Evolutionary conservation across 92 coral and sea anemone species (phyloP), one percentile per base, ranked within the genome.

Genomic region (Meandrina meandrites): DNA sequence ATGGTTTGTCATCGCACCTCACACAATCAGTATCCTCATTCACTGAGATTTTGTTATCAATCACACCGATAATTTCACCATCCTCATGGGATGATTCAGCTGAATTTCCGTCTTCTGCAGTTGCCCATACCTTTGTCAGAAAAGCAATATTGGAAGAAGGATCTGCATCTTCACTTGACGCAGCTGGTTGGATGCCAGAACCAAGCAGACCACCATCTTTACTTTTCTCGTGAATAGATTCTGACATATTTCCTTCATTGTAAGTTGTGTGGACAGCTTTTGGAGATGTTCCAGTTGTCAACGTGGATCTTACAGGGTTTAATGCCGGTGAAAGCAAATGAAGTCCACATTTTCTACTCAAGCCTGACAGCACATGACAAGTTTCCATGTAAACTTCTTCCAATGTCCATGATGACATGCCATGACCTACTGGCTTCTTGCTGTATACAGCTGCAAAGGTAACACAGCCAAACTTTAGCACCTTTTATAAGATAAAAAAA

Each of bases 331-430:
- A 95, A 58, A 97, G 93, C 75, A 97, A 89, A 69, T 94, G 93
- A 53, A 97, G 81, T n/a, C 96, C 98, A 88, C 94, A 94, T 79
- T 97, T 96, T 83, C 91, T 93, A 58, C 96, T 85, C 88, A 97
- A 82, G 37, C 99, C 99, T 22, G 97, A 93, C 54, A 97, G 81
- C 53, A 97, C 99, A 58, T 95, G 93, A 54, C 96, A 93, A 3
- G 99, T 95, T 75, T 97, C 99, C 98, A 92, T 97, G 79, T 97
- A 97, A 73, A 97, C 99, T 73, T 97, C 99, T 53, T 97, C 98
- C 69, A 97, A 83, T 51, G 99, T 90, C 99, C 99, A 97, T 16
- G 90, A 81, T 21, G 99, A 97, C 16, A 86, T 81, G 36, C 99
- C 98, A 22, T 89, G 95, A 70, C 95, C 93, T 45, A 87, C 91